Evolutionary conservation across 92 coral and sea anemone genomes (phyloP), one percentile per base, ranked within the genome.

Genomic region (Hydrozoanthus gracilis): DNA sequence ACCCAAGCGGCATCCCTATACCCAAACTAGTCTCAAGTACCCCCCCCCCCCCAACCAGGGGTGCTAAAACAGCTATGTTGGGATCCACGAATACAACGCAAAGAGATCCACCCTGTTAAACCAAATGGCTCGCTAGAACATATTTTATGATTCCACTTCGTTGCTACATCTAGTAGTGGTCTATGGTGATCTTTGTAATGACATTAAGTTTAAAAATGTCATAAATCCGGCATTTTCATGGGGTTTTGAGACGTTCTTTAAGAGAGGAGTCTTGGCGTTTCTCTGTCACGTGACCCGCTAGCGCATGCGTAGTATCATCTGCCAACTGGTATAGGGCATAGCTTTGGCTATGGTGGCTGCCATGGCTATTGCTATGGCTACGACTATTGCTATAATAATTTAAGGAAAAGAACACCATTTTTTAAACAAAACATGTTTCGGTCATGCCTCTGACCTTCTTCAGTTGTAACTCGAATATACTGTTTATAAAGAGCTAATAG

Each of bases 151-250:
- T 7, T 65, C 71, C 35, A 67, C 72, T 67, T 67, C 0, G 4
- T 67, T 67, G 14, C 35, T 67, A 67, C 35, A 67, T 67, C 72
- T 7, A 67, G 45, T 67, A 67, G 72, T 67, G 72, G 20, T 67
- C 72, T 35, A 35, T 2, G 72, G 72, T 67, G 3, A 35, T 67
- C 72, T 67, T 18, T 67, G 72, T 67, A 67, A 67, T 67, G 72
- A 67, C 72, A 67, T 14, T 15, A 9, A 67, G 17, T 67, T 67
- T 7, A 67, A 67, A 67, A 67, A 67, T n/a, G 20, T 67, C 35
- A 68, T 16, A 68, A 68, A 68, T 68, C 73, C 73, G 73, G 73
- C 44, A 68, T 68, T 68, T 68, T 68, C 73, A 20, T 68, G 45
- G 73, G 27, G 27, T n/a, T 68, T 68, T 68, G 45, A 68, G 73